A percentile compares a stretch with the other conserved stretches of the same genome.
These are phyloP conservation scores for Oreochromis mossambicus DNA, from an alignment of 2,797 vertebrate species.

Conservation along the genomic window DNA sequence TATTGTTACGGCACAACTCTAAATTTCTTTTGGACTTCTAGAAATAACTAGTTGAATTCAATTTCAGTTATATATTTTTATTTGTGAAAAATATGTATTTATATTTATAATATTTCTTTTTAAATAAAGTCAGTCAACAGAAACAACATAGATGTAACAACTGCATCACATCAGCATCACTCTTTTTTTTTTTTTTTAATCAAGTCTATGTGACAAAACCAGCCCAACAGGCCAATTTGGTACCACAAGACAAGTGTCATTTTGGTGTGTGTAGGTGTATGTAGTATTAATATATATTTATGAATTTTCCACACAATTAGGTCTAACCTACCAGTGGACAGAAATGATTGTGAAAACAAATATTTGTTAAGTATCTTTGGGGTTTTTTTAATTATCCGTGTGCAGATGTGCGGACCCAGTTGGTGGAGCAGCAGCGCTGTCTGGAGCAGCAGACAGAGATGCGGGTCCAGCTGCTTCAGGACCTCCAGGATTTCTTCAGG, in stretches of 20 bases:
- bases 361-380: neutral
- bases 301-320: neutral
- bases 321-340: neutral
- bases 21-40: too few species aligned
- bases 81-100: neutral
- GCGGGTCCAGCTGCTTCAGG: slow-evolving; percentile 96
- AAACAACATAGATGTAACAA: neutral
- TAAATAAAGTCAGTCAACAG: neutral
- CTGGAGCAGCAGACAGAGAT: slow-evolving; percentile 98
- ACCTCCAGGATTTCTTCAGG: slow-evolving; percentile 98
- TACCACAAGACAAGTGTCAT: neutral
- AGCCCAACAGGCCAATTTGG: too few species aligned
- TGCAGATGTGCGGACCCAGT: slow-evolving; percentile 91
- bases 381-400: rapidly evolving
- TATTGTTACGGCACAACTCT: too few species aligned
- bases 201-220: neutral
- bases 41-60: too few species aligned
- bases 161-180: neutral
- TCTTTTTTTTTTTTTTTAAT: neutral
- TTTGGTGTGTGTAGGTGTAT: neutral
- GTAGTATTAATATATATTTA: neutral
- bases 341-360: neutral
- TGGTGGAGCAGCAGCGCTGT: slow-evolving; percentile 96
- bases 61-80: too few species aligned
- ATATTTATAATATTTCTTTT: neutral